Evolutionary conservation across 2,797 vertebrate species (phyloP).

Genomic region (Psittacula echo): DNA sequence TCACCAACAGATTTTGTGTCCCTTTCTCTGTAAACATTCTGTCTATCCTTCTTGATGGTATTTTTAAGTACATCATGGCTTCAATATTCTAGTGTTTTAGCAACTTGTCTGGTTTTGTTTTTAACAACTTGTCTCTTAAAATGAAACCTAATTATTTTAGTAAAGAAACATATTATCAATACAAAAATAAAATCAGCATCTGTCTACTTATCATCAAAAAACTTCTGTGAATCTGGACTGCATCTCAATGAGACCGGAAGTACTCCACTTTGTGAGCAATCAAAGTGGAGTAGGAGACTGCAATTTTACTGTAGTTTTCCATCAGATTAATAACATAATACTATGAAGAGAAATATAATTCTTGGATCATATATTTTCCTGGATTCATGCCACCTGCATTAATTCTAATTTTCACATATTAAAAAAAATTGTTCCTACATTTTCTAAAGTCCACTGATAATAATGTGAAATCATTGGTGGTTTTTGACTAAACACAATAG

Average conservation of each 20-base stretch:
- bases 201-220: conserved; percentile 42
- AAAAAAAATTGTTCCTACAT: neutral
- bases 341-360: neutral
- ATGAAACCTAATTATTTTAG: conserved; percentile 57
- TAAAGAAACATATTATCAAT: conserved; percentile 56
- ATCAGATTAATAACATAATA: neutral
- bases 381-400: neutral
- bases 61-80: conserved; percentile 44
- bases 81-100: conserved; percentile 54
- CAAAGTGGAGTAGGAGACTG: neutral
- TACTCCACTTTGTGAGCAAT: neutral
- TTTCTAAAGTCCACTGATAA: neutral
- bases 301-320: neutral
- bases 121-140: conserved; percentile 60
- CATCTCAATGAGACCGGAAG: conserved; percentile 19
- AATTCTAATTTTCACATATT: neutral
- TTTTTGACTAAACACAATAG: neutral
- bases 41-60: conserved; percentile 15
- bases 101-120: conserved; percentile 62
- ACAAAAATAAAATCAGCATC: conserved; percentile 60
- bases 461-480: neutral
- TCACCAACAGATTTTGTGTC: conserved; percentile 34
- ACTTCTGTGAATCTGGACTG: conserved; percentile 41
- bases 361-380: neutral
- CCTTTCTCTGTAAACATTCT: conserved; percentile 43